Percentiles rank a stretch among this genome's conserved stretches.
phyloP scores from a whole-genome alignment of 2,888 invertebrate genomes.

The Crematogaster levior region DNA sequence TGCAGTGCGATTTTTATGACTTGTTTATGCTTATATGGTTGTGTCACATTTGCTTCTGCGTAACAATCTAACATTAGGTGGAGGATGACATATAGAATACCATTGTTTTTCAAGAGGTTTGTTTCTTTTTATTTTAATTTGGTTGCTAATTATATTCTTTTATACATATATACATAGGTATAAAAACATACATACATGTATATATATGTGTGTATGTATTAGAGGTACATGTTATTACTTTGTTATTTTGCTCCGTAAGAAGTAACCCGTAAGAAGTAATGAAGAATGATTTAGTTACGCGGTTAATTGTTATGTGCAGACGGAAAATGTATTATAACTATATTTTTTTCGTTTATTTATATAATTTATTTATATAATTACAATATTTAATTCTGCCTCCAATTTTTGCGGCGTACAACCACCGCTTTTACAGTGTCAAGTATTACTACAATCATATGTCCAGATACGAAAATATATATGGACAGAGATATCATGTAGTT shows the following conservation, averaged over 20 bases:
- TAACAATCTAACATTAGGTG: constrained; percentile 80
- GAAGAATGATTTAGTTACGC: neutral
- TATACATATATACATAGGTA: neutral
- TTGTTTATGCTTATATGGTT: constrained; percentile 76
- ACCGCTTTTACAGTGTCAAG: neutral
- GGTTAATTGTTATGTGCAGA: neutral
- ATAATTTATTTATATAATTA: neutral
- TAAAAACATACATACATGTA: no score
- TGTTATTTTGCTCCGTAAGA: no score
- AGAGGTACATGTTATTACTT: neutral
- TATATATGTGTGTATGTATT: no score
- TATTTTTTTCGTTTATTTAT: neutral
- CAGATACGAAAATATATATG: neutral
- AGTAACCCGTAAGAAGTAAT: no score
- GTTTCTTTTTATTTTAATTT: constrained; percentile 5
- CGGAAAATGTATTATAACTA: neutral
- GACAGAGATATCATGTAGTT: neutral
- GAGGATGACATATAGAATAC: constrained; percentile 73
- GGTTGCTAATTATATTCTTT: neutral
- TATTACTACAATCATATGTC: neutral
- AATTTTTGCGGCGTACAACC: neutral
- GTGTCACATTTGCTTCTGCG: constrained; percentile 78
- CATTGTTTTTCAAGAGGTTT: constrained; percentile 67
- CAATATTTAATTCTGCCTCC: neutral
- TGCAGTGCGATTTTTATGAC: constrained; percentile 65